Evolutionary conservation across 1,140 invertebrate species (phyloP), one percentile per base, ranked within the genome.

Genomic region (Drosophila truncata): DNA sequence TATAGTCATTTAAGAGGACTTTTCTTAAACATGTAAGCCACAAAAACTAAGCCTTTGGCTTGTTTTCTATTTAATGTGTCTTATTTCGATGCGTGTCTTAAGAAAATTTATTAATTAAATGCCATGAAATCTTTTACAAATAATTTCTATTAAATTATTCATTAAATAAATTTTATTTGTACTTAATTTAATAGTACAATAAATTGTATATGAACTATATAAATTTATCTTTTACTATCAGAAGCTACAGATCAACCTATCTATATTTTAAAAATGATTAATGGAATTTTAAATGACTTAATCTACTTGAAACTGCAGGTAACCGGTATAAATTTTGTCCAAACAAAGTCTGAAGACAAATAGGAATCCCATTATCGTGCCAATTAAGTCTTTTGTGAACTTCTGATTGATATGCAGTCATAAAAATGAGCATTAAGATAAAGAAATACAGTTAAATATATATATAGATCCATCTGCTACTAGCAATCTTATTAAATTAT

Each of bases 311-410:
- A n/a, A 31, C 23, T 39, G 14, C 35, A 41, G 35, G 57, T 60
- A 63, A 41, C 61, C 61, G 18, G 61, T 41, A 29, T 61, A 14
- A n/a, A 41, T 41, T 20, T 23, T 41, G 23, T 23, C 7, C 10
- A 37, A 25, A 58, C 50, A 39, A 18, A 25, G 9, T 18, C 27
- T 29, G 13, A 18, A 39, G 25, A 29, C 37, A 37, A 31, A 64
- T 41, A 29, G 18, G 18, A 54, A 54, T 37, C 50, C 18, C 50
- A 54, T 54, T 54, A 54, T 54, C 50, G 31, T 5, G 50, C 31
- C 50, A 54, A 54, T 54, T 54, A 37, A 54, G 50, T 54, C 50
- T 54, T 54, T 54, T 54, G 50, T 54, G 50, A 54, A 23, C 50
- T 37, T 10, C 50, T 54, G 50, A 54, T 54, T 54, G 50, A 54